phyloP scores from a whole-genome alignment of 1,140 invertebrate genomes.

The Grapholita molesta region DNA sequence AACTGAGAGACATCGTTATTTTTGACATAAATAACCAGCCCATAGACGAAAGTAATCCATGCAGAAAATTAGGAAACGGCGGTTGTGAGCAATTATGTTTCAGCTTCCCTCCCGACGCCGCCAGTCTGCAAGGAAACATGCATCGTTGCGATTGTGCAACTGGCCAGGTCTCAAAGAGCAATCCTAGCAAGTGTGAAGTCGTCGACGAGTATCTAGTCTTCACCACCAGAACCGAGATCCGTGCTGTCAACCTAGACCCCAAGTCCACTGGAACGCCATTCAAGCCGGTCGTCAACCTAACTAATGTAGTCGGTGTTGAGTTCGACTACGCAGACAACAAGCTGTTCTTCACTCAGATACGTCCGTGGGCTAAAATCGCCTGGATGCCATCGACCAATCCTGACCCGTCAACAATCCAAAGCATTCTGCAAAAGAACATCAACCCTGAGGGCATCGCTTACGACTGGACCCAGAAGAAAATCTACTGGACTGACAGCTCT shows the following conservation, averaged over 20 bases:
- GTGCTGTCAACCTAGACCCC: constrained; percentile 90
- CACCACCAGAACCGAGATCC: constrained; percentile 94
- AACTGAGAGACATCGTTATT: constrained; percentile 92
- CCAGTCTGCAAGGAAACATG: constrained; percentile 58
- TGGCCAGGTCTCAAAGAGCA: constrained; percentile 82
- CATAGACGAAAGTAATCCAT: constrained; percentile 87
- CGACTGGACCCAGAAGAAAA: constrained; percentile 97
- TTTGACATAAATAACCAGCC: constrained; percentile 94
- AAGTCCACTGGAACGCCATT: constrained; percentile 90
- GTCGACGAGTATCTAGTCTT: constrained; percentile 95
- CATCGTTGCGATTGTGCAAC: constrained; percentile 94
- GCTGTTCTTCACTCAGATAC: constrained; percentile 94
- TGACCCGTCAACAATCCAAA: constrained; percentile 81
- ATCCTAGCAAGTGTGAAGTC: constrained; percentile 86
- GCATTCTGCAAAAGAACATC: constrained; percentile 88
- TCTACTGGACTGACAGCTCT: constrained; percentile 98
- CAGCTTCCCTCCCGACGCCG: constrained; percentile 86
- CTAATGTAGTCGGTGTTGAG: constrained; percentile 97
- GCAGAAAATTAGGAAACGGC: constrained; percentile 84
- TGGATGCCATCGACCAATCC: constrained; percentile 86
- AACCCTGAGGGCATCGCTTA: constrained; percentile 98
- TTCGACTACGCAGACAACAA: constrained; percentile 95
- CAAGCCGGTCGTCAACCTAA: constrained; percentile 91
- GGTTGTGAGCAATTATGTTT: constrained; percentile 98
- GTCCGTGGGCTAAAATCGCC: constrained; percentile 93